phyloP scores from a whole-genome alignment of 2,797 vertebrate genomes.

The Linurgus olivaceus region DNA sequence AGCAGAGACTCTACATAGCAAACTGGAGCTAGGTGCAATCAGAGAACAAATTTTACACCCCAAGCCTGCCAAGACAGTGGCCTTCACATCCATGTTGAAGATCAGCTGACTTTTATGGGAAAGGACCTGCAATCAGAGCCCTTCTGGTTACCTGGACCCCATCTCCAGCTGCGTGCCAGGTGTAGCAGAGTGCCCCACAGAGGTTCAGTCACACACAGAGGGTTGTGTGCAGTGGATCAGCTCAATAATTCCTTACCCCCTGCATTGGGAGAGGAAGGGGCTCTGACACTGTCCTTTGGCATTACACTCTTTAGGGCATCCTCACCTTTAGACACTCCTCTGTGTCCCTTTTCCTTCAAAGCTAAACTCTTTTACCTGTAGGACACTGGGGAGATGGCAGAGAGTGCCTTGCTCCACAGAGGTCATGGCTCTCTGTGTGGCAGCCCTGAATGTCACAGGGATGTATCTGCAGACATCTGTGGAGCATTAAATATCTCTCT shows the following conservation, averaged over 20 bases:
- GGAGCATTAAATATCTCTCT: slow-evolving; percentile 7
- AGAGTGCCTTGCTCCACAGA: background rate
- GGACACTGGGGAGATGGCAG: background rate
- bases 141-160: background rate
- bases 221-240: background rate
- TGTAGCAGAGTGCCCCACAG: background rate
- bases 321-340: background rate
- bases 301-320: background rate
- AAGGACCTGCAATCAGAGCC: background rate
- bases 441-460: background rate
- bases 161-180: background rate
- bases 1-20: background rate
- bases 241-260: background rate
- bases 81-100: background rate
- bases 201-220: background rate
- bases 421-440: background rate
- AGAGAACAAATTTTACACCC: background rate
- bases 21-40: background rate
- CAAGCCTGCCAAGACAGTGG: background rate
- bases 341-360: background rate
- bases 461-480: background rate
- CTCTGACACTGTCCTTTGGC: background rate
- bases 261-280: background rate
- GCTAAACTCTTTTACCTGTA: background rate
- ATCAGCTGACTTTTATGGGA: background rate